These are phyloP conservation scores for Drosophila robusta DNA, from an alignment of 2,888 invertebrate species.

Conservation along the genomic window DNA sequence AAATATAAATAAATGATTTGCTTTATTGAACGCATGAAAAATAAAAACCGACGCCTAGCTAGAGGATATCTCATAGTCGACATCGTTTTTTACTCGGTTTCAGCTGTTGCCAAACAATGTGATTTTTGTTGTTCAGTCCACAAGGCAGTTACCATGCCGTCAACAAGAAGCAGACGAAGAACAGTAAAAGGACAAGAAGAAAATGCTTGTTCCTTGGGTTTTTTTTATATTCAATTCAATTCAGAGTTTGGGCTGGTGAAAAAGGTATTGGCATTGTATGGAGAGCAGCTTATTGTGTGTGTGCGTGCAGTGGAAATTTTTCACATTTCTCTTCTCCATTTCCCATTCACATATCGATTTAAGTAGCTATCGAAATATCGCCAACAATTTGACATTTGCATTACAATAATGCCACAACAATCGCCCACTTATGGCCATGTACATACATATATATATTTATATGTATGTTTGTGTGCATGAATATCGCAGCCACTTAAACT, in stretches of 20 bases:
- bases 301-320: not conserved
- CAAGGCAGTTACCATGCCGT: too few species aligned
- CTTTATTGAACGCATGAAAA: too few species aligned
- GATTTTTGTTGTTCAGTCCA: not conserved
- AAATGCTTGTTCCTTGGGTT: too few species aligned
- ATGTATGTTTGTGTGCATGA: not conserved
- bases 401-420: constrained; percentile 14
- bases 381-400: constrained; percentile 19
- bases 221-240: not conserved
- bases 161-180: not conserved
- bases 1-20: too few species aligned
- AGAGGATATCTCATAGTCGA: not conserved
- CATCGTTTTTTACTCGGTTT: not conserved
- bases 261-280: too few species aligned
- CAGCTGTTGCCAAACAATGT: not conserved
- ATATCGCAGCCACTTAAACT: constrained; percentile 59
- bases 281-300: not conserved
- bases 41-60: too few species aligned
- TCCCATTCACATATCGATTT: not conserved
- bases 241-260: not conserved
- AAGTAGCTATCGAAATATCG: constrained; percentile 1
- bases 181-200: not conserved
- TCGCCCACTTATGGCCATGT: not conserved
- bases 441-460: not conserved
- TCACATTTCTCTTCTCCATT: not conserved